phyloP scores from a whole-genome alignment of 1,140 invertebrate genomes.

The Dryas iulia region DNA sequence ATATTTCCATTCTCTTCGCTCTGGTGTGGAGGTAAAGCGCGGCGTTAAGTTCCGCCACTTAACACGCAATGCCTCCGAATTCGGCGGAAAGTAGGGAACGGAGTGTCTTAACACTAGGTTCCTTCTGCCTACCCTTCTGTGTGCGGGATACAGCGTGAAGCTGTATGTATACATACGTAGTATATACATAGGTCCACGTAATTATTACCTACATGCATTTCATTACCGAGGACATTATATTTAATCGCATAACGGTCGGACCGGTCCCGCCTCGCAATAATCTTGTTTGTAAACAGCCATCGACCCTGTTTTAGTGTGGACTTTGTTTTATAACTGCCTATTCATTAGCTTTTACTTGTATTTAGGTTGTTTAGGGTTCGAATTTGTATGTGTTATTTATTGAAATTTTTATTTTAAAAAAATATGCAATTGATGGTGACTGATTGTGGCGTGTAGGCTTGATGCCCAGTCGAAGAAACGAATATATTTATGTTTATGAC shows the following conservation, averaged over 20 bases:
- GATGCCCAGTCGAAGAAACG: no score
- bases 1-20: not conserved
- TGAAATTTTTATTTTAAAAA: no score
- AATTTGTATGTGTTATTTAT: not conserved
- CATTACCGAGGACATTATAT: conserved; percentile 2
- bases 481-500: no score
- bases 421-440: no score
- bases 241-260: not conserved
- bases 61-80: not conserved
- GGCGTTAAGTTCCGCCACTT: not conserved
- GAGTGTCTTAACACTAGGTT: not conserved
- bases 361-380: not conserved
- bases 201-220: not conserved
- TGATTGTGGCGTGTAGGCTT: no score
- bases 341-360: not conserved
- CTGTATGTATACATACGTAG: not conserved
- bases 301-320: not conserved
- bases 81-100: not conserved
- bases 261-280: not conserved
- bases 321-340: not conserved
- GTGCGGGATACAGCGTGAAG: not conserved
- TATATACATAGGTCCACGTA: not conserved
- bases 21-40: not conserved
- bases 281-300: conserved; percentile 1
- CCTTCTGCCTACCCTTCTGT: not conserved